Evolutionary conservation across 2,797 vertebrate genomes (phyloP), one percentile per base, ranked within the genome.

Genomic region (Petrocephalus sullivani): DNA sequence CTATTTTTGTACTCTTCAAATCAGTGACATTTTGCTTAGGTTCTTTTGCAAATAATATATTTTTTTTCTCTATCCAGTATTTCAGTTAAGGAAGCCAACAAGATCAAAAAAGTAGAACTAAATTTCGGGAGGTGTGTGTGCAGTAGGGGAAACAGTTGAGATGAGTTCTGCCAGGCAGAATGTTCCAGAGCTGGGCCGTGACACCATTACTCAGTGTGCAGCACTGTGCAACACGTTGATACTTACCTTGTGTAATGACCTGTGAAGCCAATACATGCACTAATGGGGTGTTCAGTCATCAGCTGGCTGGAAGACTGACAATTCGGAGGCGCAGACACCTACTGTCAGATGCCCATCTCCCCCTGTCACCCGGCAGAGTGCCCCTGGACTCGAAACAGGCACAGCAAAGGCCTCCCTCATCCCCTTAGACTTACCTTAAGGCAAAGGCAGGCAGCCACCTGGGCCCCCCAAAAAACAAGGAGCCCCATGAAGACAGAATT

Each of bases 201-300:
- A 89, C 90, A 89, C 90, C 92, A 92, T 94, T 92, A 93, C 92
- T 94, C 93, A 90, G 89, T 90, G 93, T 92, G 92, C 88, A 88
- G 89, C 90, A 92, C 89, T 87, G 90, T 90, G 89, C 82, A 91
- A 87, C 91, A 91, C 92, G 93, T 92, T 93, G 93, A 93, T 93
- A 93, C 93, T 92, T 94, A 93, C 92, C 89, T 92, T 91, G 89
- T 87, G 92, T 96, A 95, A 96, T 95, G 94, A 93, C 93, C 93
- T 94, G 93, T 95, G 94, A 95, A 94, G 95, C 93, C 92, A 90
- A 88, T 93, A 91, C 91, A 86, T 91, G 81, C 91, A 91, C 91
- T 96, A 96, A 95, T 96, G 94, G 95, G 93, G 92, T 94, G 91
- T 94, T 94, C 95, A 95, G 95, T 95, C 95, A 95, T 94, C 92